phyloP scores from a whole-genome alignment of 1,140 invertebrate genomes.

The Euborellia annulipes region DNA sequence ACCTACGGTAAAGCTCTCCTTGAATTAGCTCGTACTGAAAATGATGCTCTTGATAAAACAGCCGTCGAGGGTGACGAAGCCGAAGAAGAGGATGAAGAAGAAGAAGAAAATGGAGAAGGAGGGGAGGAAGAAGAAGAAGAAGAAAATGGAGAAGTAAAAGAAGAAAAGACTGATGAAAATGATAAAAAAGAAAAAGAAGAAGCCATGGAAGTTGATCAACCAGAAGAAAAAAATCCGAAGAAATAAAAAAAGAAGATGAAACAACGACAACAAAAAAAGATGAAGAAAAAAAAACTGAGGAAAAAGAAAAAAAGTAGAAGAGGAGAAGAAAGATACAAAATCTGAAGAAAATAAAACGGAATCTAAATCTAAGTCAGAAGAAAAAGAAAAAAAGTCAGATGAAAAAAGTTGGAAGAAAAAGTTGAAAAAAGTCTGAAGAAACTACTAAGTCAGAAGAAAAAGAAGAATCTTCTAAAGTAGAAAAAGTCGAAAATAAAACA shows the following conservation, averaged over 20 bases:
- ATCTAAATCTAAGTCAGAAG: constrained; percentile 19
- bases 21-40: constrained; percentile 63
- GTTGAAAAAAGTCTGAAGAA: constrained; percentile 11
- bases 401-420: constrained; percentile 26
- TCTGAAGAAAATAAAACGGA: constrained; percentile 19
- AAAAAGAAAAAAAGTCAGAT: constrained; percentile 25
- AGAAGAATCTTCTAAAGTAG: constrained; percentile 2
- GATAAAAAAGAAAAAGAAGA: constrained; percentile 21
- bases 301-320: constrained; percentile 24
- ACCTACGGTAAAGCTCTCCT: constrained; percentile 63
- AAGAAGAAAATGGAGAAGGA: constrained; percentile 32
- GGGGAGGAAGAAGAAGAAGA: constrained; percentile 33
- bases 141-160: constrained; percentile 11
- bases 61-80: constrained; percentile 40
- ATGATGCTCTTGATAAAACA: constrained; percentile 57
- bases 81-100: constrained; percentile 32
- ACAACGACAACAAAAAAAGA: constrained; percentile 10
- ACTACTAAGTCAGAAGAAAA: too few relatives aligned
- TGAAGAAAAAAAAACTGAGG: constrained; percentile 22
- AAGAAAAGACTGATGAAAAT: constrained; percentile 12
- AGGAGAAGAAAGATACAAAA: constrained; percentile 15
- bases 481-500: constrained; percentile 10
- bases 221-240: too few relatives aligned
- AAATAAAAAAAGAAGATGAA: too few relatives aligned
- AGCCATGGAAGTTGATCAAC: background rate